These are phyloP conservation scores for Poecilus cupreus DNA, from an alignment of 2,888 invertebrate genomes.

Conservation along the genomic window DNA sequence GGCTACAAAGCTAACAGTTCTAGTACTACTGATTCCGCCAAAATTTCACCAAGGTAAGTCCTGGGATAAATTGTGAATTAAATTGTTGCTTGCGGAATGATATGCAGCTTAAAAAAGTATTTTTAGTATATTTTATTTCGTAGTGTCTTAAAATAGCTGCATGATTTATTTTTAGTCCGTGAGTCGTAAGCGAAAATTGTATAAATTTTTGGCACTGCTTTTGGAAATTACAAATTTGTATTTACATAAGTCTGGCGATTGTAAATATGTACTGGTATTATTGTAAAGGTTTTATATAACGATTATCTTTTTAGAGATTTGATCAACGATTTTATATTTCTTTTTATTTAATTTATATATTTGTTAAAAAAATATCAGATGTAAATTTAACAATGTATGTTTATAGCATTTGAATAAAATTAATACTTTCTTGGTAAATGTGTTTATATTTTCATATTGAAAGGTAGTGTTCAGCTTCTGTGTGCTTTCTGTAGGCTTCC, in stretches of 20 bases:
- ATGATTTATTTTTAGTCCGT: slow-evolving; percentile 26
- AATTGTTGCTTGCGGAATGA: slow-evolving; percentile 48
- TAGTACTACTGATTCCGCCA: slow-evolving; percentile 78
- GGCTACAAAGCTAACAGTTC: slow-evolving; percentile 91
- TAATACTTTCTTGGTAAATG: slow-evolving; percentile 37
- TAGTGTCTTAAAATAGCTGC: slow-evolving; percentile 44
- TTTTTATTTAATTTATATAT: slow-evolving; percentile 49
- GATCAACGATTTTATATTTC: slow-evolving; percentile 38
- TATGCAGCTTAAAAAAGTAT: slow-evolving; percentile 44
- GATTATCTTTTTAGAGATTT: slow-evolving; percentile 37
- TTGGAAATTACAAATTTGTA: not conserved
- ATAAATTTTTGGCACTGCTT: slow-evolving; percentile 23
- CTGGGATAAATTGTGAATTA: not conserved
- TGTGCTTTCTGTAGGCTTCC: slow-evolving; percentile 19
- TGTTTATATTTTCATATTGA: slow-evolving; percentile 59
- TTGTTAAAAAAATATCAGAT: slow-evolving; percentile 37
- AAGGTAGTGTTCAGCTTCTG: slow-evolving; percentile 9
- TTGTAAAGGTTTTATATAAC: slow-evolving; percentile 46
- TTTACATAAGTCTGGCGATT: not conserved
- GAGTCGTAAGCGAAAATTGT: not conserved
- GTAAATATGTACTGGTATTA: slow-evolving; percentile 41
- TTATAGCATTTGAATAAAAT: slow-evolving; percentile 41
- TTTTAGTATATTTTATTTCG: slow-evolving; percentile 32
- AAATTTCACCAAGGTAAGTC: slow-evolving; percentile 85
- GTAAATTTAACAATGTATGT: slow-evolving; percentile 53